phyloP scores from a whole-genome alignment of 2,113 vertebrate genomes.

The Spea bombifrons region DNA sequence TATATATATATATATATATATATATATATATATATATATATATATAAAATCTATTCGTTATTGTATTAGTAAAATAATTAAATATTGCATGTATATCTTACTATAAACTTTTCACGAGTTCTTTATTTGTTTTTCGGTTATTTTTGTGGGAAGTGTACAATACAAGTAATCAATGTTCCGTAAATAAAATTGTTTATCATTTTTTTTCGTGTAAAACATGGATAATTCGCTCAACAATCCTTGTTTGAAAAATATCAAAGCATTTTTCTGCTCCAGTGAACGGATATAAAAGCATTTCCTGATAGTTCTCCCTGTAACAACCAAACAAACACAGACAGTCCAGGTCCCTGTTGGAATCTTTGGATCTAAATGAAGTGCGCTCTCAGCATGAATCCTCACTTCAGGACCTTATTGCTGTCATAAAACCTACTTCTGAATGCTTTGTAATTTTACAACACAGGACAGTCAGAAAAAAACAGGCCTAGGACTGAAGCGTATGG shows the following conservation, averaged over 20 bases:
- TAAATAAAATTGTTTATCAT: too few relatives aligned
- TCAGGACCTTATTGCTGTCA: slow-evolving; percentile 60
- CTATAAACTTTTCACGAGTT: too few relatives aligned
- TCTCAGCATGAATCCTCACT: slow-evolving; percentile 55
- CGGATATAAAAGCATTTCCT: slow-evolving; percentile 48
- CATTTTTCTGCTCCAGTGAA: slow-evolving; percentile 44
- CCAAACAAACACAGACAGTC: slow-evolving; percentile 33
- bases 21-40: slow-evolving; percentile 10
- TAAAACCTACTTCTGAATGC: slow-evolving; percentile 59
- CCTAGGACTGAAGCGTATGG: neutral
- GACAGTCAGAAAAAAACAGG: slow-evolving; percentile 1
- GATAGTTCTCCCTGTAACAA: slow-evolving; percentile 1
- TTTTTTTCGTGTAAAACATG: too few relatives aligned
- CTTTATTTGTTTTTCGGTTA: too few relatives aligned
- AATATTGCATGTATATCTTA: neutral
- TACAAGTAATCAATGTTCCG: too few relatives aligned
- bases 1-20: slow-evolving; percentile 14
- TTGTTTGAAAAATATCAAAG: neutral
- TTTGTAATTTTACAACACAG: slow-evolving; percentile 48
- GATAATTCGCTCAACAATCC: too few relatives aligned
- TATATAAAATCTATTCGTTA: neutral
- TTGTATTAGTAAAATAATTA: too few relatives aligned
- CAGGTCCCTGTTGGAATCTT: slow-evolving; percentile 52
- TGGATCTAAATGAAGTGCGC: slow-evolving; percentile 51
- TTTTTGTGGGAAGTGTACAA: too few relatives aligned